A percentile compares a stretch with the other conserved stretches of the same genome.
These are phyloP conservation scores for Philopotamus ludificatus DNA, from an alignment of 1,140 invertebrate species.

Conservation along the genomic window DNA sequence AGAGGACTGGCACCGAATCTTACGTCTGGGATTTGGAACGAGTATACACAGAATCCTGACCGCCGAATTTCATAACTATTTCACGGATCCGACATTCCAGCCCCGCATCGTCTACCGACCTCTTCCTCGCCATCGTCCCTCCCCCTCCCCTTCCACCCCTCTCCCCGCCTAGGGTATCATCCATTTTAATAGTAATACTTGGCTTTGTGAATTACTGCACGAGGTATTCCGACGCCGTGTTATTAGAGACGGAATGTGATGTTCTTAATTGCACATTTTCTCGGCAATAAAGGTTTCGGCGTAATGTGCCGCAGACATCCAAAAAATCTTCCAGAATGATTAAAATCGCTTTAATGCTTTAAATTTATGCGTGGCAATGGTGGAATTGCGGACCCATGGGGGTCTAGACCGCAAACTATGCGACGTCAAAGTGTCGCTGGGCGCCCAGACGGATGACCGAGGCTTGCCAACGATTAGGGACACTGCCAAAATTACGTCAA, in stretches of 20 bases:
- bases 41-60: background rate
- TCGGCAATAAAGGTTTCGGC: slow-evolving; percentile 9
- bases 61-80: background rate
- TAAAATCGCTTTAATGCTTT: no score
- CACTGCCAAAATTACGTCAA: no score
- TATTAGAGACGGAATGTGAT: slow-evolving; percentile 38
- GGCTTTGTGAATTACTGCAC: slow-evolving; percentile 4
- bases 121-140: no score
- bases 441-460: no score
- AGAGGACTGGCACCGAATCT: no score
- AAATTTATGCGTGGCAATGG: no score
- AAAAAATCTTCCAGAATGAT: background rate
- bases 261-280: slow-evolving; percentile 38
- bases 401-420: no score
- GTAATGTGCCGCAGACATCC: background rate
- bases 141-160: background rate
- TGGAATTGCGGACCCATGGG: no score
- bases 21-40: background rate
- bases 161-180: background rate
- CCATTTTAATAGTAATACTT: slow-evolving; percentile 20
- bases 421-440: no score
- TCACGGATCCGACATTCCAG: background rate
- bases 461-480: no score
- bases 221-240: slow-evolving; percentile 20
- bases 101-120: no score